A percentile compares a stretch with the other conserved stretches of the same genome.
phyloP scores from a whole-genome alignment of 2,888 invertebrate species.

The Tillus elongatus region DNA sequence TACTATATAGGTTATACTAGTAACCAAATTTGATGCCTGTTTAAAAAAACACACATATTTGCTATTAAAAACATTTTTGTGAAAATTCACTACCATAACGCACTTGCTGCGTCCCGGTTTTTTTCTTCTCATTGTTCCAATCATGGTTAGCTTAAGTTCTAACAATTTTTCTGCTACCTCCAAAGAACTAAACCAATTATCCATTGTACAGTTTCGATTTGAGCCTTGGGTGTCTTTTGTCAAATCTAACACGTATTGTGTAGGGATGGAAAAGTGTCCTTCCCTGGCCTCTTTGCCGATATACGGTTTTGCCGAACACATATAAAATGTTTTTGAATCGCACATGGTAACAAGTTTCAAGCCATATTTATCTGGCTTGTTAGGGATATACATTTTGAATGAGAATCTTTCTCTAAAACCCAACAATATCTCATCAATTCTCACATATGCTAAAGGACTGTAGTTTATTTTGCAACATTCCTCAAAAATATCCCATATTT shows the following conservation, averaged over 20 bases:
- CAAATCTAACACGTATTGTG: conserved; percentile 7
- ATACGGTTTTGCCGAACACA: conserved; percentile 10
- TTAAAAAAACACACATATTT: too few relatives aligned
- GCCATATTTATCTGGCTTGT: too few relatives aligned
- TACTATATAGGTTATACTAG: too few relatives aligned
- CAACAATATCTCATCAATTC: conserved; percentile 10
- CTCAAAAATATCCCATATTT: conserved; percentile 9
- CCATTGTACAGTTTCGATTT: too few relatives aligned
- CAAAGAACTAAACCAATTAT: conserved; percentile 6
- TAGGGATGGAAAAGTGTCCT: conserved; percentile 1
- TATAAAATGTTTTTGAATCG: conserved; percentile 11
- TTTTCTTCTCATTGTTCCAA: too few relatives aligned
- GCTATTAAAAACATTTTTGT: too few relatives aligned
- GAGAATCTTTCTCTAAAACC: too few relatives aligned
- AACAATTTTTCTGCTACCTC: conserved; percentile 7
- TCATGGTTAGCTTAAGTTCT: conserved; percentile 3
- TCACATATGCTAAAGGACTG: conserved; percentile 10
- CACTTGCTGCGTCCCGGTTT: too few relatives aligned
- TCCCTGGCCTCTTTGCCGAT: conserved; percentile 7
- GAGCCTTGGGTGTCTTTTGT: conserved; percentile 7
- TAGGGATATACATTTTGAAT: conserved; percentile 11
- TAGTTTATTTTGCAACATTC: conserved; percentile 9
- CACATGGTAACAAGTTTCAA: conserved; percentile 12
- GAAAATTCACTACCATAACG: too few relatives aligned
- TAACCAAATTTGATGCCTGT: too few relatives aligned